Conservation (phyloP, 2,797 vertebrate species). For the Ctenopoma multispine region DNA sequence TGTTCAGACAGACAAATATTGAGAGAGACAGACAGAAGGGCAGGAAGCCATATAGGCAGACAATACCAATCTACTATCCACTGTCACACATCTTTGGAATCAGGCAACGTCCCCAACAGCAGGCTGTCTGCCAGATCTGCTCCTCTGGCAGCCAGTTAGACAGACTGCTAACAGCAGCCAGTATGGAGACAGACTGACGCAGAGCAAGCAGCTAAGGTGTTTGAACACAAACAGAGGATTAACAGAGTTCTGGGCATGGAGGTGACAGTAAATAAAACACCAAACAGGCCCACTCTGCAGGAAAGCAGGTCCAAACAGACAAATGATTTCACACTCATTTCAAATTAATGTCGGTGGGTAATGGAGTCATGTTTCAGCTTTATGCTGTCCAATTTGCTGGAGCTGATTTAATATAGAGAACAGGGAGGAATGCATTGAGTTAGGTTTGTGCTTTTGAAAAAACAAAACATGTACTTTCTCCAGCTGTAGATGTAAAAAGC, state of each 20-base stretch:
- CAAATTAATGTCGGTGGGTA: constrained; percentile 66
- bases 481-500: constrained; percentile 43
- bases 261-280: constrained; percentile 73
- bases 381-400: constrained; percentile 41
- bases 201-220: constrained; percentile 71
- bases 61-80: constrained; percentile 41
- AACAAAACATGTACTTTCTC: constrained; percentile 27
- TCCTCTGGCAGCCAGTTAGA: constrained; percentile 58
- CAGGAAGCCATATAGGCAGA: constrained; percentile 40
- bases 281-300: constrained; percentile 57
- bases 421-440: constrained; percentile 39
- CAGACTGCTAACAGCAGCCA: constrained; percentile 69
- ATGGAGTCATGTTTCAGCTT: constrained; percentile 55
- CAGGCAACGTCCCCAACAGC: constrained; percentile 56
- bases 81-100: constrained; percentile 58
- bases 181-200: constrained; percentile 61
- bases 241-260: constrained; percentile 69
- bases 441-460: constrained; percentile 26
- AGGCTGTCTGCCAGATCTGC: constrained; percentile 68
- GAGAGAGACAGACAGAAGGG: constrained; percentile 34
- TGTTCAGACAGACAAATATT: constrained; percentile 27
- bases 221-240: constrained; percentile 81
- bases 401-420: constrained; percentile 60
- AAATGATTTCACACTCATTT: constrained; percentile 76
- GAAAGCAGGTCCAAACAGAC: constrained; percentile 60